A percentile compares a stretch with the other conserved stretches of the same genome.
These are phyloP conservation scores for Syndactyla subalaris DNA, from an alignment of 2,797 vertebrate genomes.

Conservation along the genomic window DNA sequence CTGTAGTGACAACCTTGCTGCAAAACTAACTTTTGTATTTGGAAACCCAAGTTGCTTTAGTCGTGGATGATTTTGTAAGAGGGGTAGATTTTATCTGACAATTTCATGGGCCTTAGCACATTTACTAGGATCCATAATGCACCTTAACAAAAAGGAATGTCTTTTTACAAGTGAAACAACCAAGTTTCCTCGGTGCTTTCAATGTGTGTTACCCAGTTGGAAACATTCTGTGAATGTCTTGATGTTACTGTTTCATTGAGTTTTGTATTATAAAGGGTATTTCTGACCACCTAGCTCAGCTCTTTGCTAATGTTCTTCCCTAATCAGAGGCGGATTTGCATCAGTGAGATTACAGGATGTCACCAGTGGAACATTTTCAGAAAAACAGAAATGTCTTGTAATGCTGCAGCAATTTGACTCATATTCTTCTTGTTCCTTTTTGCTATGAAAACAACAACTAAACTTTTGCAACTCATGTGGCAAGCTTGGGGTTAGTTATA, in stretches of 20 bases:
- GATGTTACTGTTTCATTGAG: not conserved
- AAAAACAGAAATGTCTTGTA: constrained; percentile 25
- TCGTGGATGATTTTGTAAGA: not conserved
- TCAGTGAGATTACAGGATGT: not conserved
- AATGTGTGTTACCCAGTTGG: not conserved
- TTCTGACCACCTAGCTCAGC: not conserved
- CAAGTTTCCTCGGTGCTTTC: not conserved
- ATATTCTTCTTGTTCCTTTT: not conserved
- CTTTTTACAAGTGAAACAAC: not conserved
- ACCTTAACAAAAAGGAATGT: not conserved
- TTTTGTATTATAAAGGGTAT: not conserved
- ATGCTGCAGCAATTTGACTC: not conserved
- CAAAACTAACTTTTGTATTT: not conserved
- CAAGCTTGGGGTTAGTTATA: not conserved
- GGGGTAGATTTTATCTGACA: not conserved
- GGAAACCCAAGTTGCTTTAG: not conserved
- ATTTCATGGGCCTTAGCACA: not conserved
- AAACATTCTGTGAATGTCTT: not conserved
- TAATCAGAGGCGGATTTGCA: not conserved
- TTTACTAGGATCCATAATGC: not conserved
- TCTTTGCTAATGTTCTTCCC: not conserved
- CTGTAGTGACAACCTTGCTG: not conserved
- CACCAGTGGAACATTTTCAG: not conserved
- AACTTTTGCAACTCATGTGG: not conserved
- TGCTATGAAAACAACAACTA: not conserved